These are phyloP conservation scores for Priocnemis perturbator DNA, from an alignment of 2,888 invertebrate species.

Conservation along the genomic window DNA sequence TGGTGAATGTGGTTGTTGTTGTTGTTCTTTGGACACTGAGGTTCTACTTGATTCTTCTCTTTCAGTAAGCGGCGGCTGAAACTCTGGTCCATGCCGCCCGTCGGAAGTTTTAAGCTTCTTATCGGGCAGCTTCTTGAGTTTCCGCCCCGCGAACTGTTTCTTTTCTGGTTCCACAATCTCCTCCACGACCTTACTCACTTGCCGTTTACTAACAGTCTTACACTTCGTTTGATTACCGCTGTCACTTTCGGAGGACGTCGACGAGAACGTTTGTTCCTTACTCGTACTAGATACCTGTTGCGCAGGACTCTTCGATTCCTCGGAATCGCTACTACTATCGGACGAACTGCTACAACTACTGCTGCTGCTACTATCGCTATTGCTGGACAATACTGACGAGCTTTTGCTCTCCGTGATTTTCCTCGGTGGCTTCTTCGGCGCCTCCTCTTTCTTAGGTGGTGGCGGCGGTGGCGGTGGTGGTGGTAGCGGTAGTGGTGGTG, in stretches of 20 bases:
- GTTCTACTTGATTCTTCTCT: slow-evolving; percentile 82
- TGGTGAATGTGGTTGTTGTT: slow-evolving; percentile 71
- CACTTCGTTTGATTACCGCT: slow-evolving; percentile 60
- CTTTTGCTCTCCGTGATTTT: slow-evolving; percentile 54
- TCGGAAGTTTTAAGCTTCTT: slow-evolving; percentile 91
- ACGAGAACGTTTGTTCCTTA: slow-evolving; percentile 65
- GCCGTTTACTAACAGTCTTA: slow-evolving; percentile 44
- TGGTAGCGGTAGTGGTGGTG: background rate
- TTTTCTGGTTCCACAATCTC: slow-evolving; percentile 46
- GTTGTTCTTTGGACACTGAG: slow-evolving; percentile 72
- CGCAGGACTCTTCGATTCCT: slow-evolving; percentile 62
- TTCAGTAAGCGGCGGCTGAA: slow-evolving; percentile 82
- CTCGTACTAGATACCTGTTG: slow-evolving; percentile 39
- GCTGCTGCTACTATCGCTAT: slow-evolving; percentile 79
- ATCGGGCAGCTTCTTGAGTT: slow-evolving; percentile 83
- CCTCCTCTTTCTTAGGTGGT: slow-evolving; percentile 48
- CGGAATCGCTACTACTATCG: slow-evolving; percentile 71
- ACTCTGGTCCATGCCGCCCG: slow-evolving; percentile 84
- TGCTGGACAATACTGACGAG: slow-evolving; percentile 78
- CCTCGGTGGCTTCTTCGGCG: slow-evolving; percentile 66
- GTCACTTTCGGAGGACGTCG: slow-evolving; percentile 70
- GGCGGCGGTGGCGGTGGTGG: background rate
- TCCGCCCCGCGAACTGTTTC: slow-evolving; percentile 73
- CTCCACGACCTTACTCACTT: slow-evolving; percentile 37
- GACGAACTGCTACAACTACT: slow-evolving; percentile 76